Conservation (phyloP, 2,113 vertebrate genomes). For the Alectura lathami region DNA sequence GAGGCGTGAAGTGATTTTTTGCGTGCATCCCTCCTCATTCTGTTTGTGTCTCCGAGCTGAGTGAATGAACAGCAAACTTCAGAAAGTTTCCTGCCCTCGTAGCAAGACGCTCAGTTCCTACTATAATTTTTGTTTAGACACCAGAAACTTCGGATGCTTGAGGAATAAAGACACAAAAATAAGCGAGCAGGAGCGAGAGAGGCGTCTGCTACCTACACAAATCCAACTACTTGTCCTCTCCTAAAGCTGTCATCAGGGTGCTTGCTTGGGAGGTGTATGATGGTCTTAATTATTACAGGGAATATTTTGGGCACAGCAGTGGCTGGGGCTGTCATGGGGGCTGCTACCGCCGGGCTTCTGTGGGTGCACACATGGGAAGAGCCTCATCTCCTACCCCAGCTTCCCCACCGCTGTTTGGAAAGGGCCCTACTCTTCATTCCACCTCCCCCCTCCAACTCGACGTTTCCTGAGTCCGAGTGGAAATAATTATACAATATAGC, state of each 20-base stretch:
- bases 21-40: background rate
- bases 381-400: accelerated
- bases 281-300: background rate
- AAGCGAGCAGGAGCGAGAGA: accelerated
- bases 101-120: background rate
- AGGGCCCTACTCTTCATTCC: conserved; percentile 16
- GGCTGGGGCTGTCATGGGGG: background rate
- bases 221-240: background rate
- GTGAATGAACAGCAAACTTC: background rate
- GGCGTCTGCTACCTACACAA: background rate
- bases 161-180: background rate
- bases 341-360: accelerated
- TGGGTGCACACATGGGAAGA: background rate
- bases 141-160: background rate
- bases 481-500: background rate
- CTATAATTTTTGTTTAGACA: background rate
- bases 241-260: conserved; percentile 14
- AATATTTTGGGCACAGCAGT: background rate
- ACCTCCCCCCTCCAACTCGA: background rate
- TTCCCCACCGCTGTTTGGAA: background rate
- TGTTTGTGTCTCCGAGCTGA: accelerated
- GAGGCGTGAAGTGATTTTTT: accelerated
- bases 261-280: background rate
- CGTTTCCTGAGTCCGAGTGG: conserved; percentile 31
- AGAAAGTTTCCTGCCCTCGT: background rate